A percentile compares a stretch with the other conserved stretches of the same genome.
Evolutionary conservation across 2,888 invertebrate species (phyloP).

Genomic region (Oscheius sp.): DNA sequence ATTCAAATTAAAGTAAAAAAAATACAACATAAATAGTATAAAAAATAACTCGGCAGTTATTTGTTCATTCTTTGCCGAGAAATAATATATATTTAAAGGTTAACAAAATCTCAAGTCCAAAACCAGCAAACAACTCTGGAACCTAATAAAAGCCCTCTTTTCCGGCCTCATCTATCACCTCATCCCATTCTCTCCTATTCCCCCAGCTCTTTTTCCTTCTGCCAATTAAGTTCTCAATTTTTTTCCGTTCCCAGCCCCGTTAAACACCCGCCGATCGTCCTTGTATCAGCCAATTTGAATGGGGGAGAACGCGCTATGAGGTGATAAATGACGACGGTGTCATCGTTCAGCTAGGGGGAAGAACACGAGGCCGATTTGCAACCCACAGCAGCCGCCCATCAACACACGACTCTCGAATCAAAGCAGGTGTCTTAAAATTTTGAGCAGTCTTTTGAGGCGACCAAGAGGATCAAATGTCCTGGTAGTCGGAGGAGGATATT

Average conservation of each 20-base stretch:
- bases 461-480: conserved; percentile 13
- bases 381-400: conserved; percentile 13
- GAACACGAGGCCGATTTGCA: conserved; percentile 20
- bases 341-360: conserved; percentile 15
- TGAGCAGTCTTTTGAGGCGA: not conserved
- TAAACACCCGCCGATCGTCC: conserved; percentile 4
- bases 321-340: conserved; percentile 25
- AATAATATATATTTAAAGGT: no score
- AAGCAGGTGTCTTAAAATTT: conserved; percentile 25
- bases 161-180: not conserved
- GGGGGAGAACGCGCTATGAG: conserved; percentile 11
- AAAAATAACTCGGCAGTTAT: no score
- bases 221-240: conserved; percentile 19
- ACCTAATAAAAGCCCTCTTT: no score
- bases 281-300: conserved; percentile 24
- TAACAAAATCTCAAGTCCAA: no score
- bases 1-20: no score
- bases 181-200: conserved; percentile 3
- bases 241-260: conserved; percentile 5
- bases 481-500: not conserved
- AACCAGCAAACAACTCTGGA: no score
- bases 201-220: conserved; percentile 23
- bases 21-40: no score
- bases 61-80: no score
- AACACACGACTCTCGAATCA: conserved; percentile 2